These are phyloP conservation scores for Trissoscelio sp. DNA, from an alignment of 2,888 invertebrate genomes.

Conservation along the genomic window DNA sequence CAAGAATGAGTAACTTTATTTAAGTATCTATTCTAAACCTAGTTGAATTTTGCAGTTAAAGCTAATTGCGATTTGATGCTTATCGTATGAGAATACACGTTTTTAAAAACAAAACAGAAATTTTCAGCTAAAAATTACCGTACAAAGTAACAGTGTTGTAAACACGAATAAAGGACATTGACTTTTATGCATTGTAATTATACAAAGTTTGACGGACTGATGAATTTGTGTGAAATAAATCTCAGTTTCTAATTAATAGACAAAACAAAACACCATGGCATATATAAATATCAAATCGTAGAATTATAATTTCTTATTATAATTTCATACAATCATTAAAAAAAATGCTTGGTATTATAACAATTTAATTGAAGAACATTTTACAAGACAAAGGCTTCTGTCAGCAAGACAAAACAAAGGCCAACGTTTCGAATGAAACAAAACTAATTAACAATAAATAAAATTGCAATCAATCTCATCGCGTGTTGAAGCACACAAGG, in stretches of 20 bases:
- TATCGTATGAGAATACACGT: slow-evolving; percentile 42
- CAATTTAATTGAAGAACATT: neutral
- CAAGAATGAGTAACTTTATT: slow-evolving; percentile 56
- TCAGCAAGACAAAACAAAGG: neutral
- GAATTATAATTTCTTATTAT: too few species aligned
- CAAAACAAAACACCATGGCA: too few species aligned
- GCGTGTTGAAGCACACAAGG: slow-evolving; percentile 6
- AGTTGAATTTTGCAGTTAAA: slow-evolving; percentile 27
- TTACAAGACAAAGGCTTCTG: neutral
- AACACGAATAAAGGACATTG: neutral
- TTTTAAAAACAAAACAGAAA: slow-evolving; percentile 2
- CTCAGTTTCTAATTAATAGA: too few species aligned
- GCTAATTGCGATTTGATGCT: slow-evolving; percentile 38
- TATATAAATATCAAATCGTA: neutral
- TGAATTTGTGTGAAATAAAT: too few species aligned
- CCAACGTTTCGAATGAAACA: neutral
- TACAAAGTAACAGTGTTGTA: neutral
- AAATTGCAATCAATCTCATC: slow-evolving; percentile 26
- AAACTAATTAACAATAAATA: slow-evolving; percentile 24
- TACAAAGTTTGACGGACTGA: too few species aligned
- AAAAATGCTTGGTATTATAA: neutral
- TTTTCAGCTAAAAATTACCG: neutral
- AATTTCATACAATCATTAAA: neutral
- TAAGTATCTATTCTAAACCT: slow-evolving; percentile 49
- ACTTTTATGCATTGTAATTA: too few species aligned